phyloP scores from a whole-genome alignment of 2,888 invertebrate genomes.

The Caenorhabditis angaria region DNA sequence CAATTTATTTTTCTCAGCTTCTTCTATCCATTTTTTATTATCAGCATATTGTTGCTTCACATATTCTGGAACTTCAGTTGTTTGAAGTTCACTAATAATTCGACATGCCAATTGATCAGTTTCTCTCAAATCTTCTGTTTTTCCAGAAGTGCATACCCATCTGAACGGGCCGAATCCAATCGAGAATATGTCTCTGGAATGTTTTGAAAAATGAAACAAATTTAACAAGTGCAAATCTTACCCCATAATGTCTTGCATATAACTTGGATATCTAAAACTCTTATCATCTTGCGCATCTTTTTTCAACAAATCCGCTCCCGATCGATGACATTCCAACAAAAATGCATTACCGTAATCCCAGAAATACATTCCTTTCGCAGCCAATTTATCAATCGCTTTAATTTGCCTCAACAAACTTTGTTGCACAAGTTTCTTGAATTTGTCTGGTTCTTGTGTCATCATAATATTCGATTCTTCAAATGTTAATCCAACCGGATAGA shows the following conservation, averaged over 20 bases:
- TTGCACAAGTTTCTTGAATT: conserved; percentile 76
- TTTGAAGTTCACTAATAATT: conserved; percentile 74
- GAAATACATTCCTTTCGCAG: conserved; percentile 76
- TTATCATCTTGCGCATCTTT: conserved; percentile 73
- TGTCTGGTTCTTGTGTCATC: conserved; percentile 75
- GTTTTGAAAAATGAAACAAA: background rate
- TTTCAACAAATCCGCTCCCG: conserved; percentile 75
- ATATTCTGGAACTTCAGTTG: conserved; percentile 73
- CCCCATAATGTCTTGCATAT: conserved; percentile 80
- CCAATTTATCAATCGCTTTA: conserved; percentile 76
- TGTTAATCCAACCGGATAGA: conserved; percentile 70
- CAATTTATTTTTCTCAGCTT: conserved; percentile 76
- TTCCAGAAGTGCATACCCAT: conserved; percentile 78
- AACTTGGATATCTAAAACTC: conserved; percentile 78
- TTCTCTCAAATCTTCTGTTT: conserved; percentile 74
- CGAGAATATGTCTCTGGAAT: conserved; percentile 77
- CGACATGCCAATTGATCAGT: conserved; percentile 76
- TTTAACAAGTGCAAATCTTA: conserved; percentile 44
- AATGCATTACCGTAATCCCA: conserved; percentile 80
- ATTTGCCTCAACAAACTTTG: conserved; percentile 77
- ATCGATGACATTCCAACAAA: conserved; percentile 77
- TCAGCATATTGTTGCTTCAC: conserved; percentile 77
- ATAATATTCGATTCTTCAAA: conserved; percentile 75
- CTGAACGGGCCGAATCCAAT: conserved; percentile 79
- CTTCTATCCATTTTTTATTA: conserved; percentile 77